Base-by-base conservation (phyloP, 2,888 invertebrate species). In the Drosophila demipolita region DNA sequence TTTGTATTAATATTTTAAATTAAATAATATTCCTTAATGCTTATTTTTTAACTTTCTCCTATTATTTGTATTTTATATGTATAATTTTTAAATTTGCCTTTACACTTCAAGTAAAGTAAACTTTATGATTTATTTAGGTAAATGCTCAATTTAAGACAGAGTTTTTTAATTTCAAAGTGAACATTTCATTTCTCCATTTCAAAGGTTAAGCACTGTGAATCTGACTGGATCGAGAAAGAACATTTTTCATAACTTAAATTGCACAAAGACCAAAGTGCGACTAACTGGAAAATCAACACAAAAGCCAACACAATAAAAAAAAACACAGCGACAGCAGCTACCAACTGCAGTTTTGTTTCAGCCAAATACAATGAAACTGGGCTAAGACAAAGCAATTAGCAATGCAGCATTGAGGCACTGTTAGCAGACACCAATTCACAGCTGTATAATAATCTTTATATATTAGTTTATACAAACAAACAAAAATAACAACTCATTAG, bases 241-340 rank as follows among this genome's bases (percentile, higher is more conserved):
- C 35, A 58, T 71, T 75, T 84, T 77, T 85, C 85, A 85, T 82
- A 87, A 87, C 85, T 83, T 75, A 72, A 85, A 85, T 85, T 85
- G 81, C 77, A 75, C 58, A 74, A 78, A 73, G 81, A 73, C 72
- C 55, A 62, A 60, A 68, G 68, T 75, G 74, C 73, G 61, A 75
- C 83, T 76, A 74, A 66, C 80, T 72, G 83, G 81, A 83, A 83
- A 75, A 83, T 80, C 82, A 80, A 82, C 80, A 80, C 71, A 74
- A 69, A 70, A 73, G 75, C 58, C 66, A 64, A 62, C 53, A 66
- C 52, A 63, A 67, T 35, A 75, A 59, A n/a, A 49, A 49, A 48
- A 52, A 65, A 33, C 48, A 58, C 42, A 23, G n/a, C 48, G 65
- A 32, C 53, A 59, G 48, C 40, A 55, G 20, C 29, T 54, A 40